Conservation (phyloP, 1,140 invertebrate species). For the Heliconius eleuchia region DNA sequence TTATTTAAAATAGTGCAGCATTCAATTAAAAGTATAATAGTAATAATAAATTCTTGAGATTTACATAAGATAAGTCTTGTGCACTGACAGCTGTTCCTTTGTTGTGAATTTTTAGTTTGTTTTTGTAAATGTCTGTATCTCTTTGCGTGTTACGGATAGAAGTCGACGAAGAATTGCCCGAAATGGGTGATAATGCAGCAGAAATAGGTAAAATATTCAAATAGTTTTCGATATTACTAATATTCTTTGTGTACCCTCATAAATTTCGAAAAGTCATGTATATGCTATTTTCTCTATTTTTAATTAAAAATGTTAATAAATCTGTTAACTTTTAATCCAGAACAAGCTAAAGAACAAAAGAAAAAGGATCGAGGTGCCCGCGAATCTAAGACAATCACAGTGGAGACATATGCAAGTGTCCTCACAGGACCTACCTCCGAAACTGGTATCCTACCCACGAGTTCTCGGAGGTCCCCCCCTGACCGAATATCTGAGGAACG, state of each 20-base stretch:
- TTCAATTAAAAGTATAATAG: background rate
- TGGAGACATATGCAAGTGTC: constrained; percentile 79
- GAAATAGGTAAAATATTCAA: constrained; percentile 52
- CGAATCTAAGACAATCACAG: constrained; percentile 74
- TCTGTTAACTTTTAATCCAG: constrained; percentile 34
- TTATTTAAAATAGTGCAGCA: background rate
- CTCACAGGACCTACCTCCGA: constrained; percentile 60
- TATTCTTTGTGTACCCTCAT: background rate
- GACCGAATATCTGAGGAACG: constrained; percentile 63
- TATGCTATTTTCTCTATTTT: background rate
- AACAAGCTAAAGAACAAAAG: constrained; percentile 69
- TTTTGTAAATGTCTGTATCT: constrained; percentile 77
- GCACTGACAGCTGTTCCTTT: constrained; percentile 23
- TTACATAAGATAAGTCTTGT: background rate
- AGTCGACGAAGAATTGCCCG: constrained; percentile 76
- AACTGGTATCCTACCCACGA: constrained; percentile 68
- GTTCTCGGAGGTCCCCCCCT: constrained; percentile 60
- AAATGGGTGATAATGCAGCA: constrained; percentile 65
- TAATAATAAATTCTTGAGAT: background rate
- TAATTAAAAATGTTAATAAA: background rate
- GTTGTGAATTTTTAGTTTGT: constrained; percentile 17
- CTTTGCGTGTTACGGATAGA: constrained; percentile 78
- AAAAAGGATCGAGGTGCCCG: constrained; percentile 72
- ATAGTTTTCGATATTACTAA: background rate
- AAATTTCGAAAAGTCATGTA: no score